Percentiles rank a stretch among this genome's conserved stretches.
Evolutionary conservation across 2,797 vertebrate genomes (phyloP).

Genomic region (Lagorchestes hirsutus): DNA sequence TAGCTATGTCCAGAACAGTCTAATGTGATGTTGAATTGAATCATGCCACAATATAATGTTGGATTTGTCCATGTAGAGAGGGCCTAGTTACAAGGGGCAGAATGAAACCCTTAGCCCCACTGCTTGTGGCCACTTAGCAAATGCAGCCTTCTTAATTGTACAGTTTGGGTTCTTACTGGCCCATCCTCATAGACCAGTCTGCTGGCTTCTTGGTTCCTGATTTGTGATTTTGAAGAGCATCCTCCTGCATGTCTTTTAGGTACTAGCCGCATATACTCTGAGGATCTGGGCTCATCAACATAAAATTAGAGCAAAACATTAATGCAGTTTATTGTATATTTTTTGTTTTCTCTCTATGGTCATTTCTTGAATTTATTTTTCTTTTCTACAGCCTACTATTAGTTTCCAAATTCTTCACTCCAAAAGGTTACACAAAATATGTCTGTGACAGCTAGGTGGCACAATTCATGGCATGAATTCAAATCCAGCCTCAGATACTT

Average conservation of each 20-base stretch:
- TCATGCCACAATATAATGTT: constrained; percentile 3
- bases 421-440: not conserved
- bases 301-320: constrained; percentile 45
- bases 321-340: not conserved
- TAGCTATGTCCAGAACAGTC: constrained; percentile 12
- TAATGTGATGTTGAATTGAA: constrained; percentile 11
- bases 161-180: constrained; percentile 46
- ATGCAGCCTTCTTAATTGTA: constrained; percentile 17
- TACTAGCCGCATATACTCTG: constrained; percentile 41
- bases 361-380: not conserved
- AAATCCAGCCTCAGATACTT: not conserved
- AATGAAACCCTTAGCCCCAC: constrained; percentile 23
- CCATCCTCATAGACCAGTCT: constrained; percentile 26
- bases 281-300: constrained; percentile 44
- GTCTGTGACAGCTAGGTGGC: not conserved
- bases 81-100: not conserved
- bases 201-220: not conserved
- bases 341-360: not conserved
- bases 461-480: not conserved
- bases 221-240: constrained; percentile 52
- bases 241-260: constrained; percentile 18
- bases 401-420: not conserved
- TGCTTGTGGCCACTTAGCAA: constrained; percentile 6
- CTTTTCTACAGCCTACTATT: not conserved
- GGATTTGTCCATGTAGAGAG: constrained; percentile 7